Base-by-base conservation (phyloP, 1,140 invertebrate species). In the Apis laboriosa region DNA sequence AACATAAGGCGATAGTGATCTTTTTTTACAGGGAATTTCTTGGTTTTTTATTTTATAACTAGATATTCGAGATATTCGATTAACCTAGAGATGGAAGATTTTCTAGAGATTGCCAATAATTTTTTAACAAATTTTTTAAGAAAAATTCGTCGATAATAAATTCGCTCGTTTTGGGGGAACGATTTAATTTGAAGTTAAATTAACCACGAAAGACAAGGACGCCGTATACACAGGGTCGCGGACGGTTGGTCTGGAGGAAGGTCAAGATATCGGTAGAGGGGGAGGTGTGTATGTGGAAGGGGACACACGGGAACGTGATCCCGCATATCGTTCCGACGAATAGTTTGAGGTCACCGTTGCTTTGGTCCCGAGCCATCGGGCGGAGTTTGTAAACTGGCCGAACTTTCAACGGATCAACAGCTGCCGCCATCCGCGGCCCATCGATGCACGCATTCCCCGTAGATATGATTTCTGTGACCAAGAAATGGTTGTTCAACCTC, bases 281-380 rank as follows among this genome's bases (percentile, higher is more conserved):
- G 28, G n/a, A 21, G 28, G 56, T 19, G 21, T 43, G n/a, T n/a
- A 24, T 19, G 34, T 34, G 73, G 56, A 17, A 49, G 56, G 24
- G 28, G 53, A 34, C 34, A 49, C 24, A 53, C n/a, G 73, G 56
- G 24, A 9, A 83, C 81, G 81, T 83, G 81, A 63, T 71, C 67
- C 81, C 90, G 93, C 92, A 92, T 87, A 87, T 87, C 85, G 85
- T 81, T 77, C 53, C 85, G 56, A 24, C 70, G 85, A 84, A 86
- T 80, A 64, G 86, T 49, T 84, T 63, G 73, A 77, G 85, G 80
- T 87, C 73, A 74, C 43, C 74, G 61, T 84, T 67, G 73, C 73
- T 87, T 77, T 87, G 68, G 81, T 83, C 51, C 74, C 64, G 76
- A 77, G 79, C 81, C 81, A 75, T 82, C 56, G 55, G 43, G 19